Conservation (phyloP, 1,140 invertebrate species). For the Neodiprion fabricii region DNA sequence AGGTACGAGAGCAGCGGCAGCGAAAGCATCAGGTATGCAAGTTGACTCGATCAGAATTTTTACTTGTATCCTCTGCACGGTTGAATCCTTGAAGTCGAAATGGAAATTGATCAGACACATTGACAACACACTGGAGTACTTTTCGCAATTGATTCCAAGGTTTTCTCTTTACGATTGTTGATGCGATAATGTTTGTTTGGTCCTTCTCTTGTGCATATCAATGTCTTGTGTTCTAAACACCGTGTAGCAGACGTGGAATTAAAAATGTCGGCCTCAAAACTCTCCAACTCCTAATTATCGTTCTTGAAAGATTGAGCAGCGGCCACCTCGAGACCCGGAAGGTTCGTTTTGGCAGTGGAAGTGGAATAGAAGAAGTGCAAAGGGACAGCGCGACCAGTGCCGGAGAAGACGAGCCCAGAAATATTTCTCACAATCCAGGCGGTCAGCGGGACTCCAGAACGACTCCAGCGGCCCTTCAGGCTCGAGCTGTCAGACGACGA, state of each 20-base stretch:
- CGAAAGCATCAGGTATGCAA: conserved; percentile 52
- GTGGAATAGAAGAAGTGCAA: conserved; percentile 50
- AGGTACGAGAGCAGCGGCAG: conserved; percentile 60
- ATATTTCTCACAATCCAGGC: conserved; percentile 41
- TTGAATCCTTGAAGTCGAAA: too few species aligned
- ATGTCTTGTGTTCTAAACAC: too few species aligned
- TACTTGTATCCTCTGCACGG: too few species aligned
- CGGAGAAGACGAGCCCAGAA: conserved; percentile 52
- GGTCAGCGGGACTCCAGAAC: conserved; percentile 39
- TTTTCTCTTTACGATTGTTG: too few species aligned
- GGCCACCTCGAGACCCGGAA: conserved; percentile 49
- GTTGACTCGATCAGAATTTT: background rate
- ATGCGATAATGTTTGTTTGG: too few species aligned
- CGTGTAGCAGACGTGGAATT: too few species aligned
- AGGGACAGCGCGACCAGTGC: conserved; percentile 59
- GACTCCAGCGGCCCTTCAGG: conserved; percentile 45
- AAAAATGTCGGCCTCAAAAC: too few species aligned
- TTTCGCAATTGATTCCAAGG: too few species aligned
- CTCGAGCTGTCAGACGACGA: conserved; percentile 52
- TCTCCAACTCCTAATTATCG: too few species aligned
- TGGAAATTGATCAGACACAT: too few species aligned
- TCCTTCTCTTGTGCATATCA: too few species aligned
- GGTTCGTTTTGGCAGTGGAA: conserved; percentile 50
- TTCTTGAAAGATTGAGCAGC: conserved; percentile 47
- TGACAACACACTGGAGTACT: too few species aligned